Base-by-base conservation (phyloP, 2,888 invertebrate species). In the Embidobia sp. region DNA sequence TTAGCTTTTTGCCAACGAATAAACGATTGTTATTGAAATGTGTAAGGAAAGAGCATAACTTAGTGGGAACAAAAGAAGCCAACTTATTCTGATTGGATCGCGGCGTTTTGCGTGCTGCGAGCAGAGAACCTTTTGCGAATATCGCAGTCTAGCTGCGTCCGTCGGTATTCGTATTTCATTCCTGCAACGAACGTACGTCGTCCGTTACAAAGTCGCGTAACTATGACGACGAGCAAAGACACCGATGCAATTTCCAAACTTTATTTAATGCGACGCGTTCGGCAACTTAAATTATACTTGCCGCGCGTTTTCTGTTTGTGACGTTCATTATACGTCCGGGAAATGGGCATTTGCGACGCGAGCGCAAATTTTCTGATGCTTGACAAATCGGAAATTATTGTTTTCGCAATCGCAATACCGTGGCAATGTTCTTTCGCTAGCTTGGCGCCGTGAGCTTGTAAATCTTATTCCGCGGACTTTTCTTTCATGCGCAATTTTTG, bases 81-180 rank as follows among this genome's bases (percentile, higher is more conserved):
- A 53, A 53, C 69, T 74, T 48, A 70, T 33, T 48, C 48, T 70
- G 78, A 78, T 78, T 78, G 74, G 61, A 70, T 74, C 61, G 63
- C 48, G 19, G 49, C 70, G 49, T 69, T 73, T 63, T 48, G 59
- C 59, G 61, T 57, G 37, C 66, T 49, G 27, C 55, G 19, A 59
- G 48, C 72, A 35, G 44, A n/a, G n/a, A 73, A 73, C 49, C 67
- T 73, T 64, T 59, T 53, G 59, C 69, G 73, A 78, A 73, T 74
- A 74, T 64, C 77, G 73, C 48, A 69, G 64, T 74, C 69, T 53
- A 35, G 19, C 69, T 44, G 53, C 66, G 73, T 78, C 61, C 61
- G 46, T 59, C n/a, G 61, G 66, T 66, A 66, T 78, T 70, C 74
- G 70, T 74, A 78, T 74, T 74, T 70, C 78, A 78, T 74, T 66